Evolutionary conservation across 2,113 vertebrate species (phyloP), one percentile per base, ranked within the genome.

Genomic region (Stigmatopora nigra): DNA sequence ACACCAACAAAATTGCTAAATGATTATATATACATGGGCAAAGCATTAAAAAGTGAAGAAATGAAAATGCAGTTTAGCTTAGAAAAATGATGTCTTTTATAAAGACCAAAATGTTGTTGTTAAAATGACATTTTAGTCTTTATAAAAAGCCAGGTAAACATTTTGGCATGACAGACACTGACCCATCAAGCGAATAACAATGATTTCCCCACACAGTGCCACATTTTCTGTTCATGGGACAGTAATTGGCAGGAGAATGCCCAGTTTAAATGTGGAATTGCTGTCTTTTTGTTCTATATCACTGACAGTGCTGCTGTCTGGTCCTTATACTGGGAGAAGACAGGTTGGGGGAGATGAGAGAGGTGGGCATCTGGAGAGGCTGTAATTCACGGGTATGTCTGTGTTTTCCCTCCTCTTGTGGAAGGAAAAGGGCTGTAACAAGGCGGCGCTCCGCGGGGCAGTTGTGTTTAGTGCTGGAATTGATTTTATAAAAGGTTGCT

Each of bases 401-500:
- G 60, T 87, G 82, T 88, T 89, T 87, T 84, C 76, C 67, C 79
- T 66, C 65, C 58, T 69, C 63, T 35, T 64, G 51, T 68, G 36
- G 58, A 72, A 75, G 59, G 67, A 68, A 64, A 70, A 79, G 71
- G 38, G 70, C 76, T 80, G 68, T 85, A 81, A 83, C 81, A 78
- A 73, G 72, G 63, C 71, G 68, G 46, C 17, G 70, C 78, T 78
- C 82, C 78, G 78, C 70, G 77, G 79, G 70, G 79, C 76, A 73
- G 78, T 77, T 86, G 78, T 80, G 77, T 90, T 90, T 86, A 83
- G 87, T 84, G 76, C 76, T 71, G 65, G 72, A 83, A 91, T 90
- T 87, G 87, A 90, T 90, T 90, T 88, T 87, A 81, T 88, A 82
- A 90, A 88, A 87, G 86, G 85, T 86, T 88, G 81, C 81, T 0